Evolutionary conservation across 2,888 invertebrate species (phyloP).

Genomic region (Melinaea menophilus): DNA sequence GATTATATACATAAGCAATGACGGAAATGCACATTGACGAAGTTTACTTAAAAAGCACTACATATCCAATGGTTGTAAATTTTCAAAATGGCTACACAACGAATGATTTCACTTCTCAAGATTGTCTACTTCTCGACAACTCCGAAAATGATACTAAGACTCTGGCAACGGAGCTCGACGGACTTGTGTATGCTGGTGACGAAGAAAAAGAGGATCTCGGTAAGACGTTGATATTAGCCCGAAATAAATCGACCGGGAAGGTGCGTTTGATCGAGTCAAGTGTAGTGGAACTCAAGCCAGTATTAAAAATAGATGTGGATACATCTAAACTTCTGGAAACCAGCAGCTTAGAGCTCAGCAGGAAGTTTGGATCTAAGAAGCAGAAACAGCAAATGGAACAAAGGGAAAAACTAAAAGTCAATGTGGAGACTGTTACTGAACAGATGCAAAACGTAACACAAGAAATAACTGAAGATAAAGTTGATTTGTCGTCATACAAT

Average conservation of each 20-base stretch:
- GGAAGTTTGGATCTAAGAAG: slow-evolving; percentile 82
- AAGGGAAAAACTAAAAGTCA: slow-evolving; percentile 77
- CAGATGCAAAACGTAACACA: slow-evolving; percentile 76
- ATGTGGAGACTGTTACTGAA: slow-evolving; percentile 76
- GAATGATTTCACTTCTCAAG: slow-evolving; percentile 42
- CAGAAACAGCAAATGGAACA: slow-evolving; percentile 79
- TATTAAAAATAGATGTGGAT: slow-evolving; percentile 40
- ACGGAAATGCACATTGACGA: slow-evolving; percentile 53
- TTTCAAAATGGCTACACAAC: slow-evolving; percentile 65
- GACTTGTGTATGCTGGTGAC: slow-evolving; percentile 54
- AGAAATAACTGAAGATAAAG: slow-evolving; percentile 45
- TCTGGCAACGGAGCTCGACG: slow-evolving; percentile 44
- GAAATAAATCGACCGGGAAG: slow-evolving; percentile 59
- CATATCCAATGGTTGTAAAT: slow-evolving; percentile 48
- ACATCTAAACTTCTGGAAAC: slow-evolving; percentile 43
- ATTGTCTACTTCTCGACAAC: slow-evolving; percentile 46
- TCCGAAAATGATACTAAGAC: slow-evolving; percentile 41
- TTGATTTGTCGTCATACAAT: slow-evolving; percentile 56
- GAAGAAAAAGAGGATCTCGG: slow-evolving; percentile 50
- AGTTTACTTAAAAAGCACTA: slow-evolving; percentile 45
- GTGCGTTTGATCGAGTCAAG: slow-evolving; percentile 55
- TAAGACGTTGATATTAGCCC: slow-evolving; percentile 51
- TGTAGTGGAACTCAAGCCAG: slow-evolving; percentile 52
- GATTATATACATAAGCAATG: slow-evolving; percentile 38
- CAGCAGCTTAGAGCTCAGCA: slow-evolving; percentile 68